Conservation (phyloP, 1,140 invertebrate genomes). For the Drosophila triauraria region DNA sequence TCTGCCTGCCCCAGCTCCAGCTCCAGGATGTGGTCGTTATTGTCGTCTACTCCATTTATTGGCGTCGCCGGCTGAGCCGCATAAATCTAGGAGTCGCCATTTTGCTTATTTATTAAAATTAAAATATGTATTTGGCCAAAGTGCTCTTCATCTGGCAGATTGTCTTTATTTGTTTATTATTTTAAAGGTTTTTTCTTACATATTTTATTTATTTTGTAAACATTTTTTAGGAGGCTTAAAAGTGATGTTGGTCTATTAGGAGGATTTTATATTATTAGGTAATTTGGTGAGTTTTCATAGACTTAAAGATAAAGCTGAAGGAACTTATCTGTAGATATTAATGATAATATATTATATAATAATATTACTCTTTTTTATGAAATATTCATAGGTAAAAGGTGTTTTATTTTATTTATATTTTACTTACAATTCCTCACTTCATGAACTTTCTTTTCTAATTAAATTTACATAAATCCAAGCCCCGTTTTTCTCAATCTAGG, state of each 20-base stretch:
- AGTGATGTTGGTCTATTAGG: not conserved
- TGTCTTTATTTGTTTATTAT: conserved; percentile 35
- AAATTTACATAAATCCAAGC: not conserved
- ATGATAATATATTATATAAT: too few species aligned
- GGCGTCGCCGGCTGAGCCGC: conserved; percentile 50
- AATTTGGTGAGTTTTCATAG: too few species aligned
- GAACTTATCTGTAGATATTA: not conserved
- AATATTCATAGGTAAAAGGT: too few species aligned
- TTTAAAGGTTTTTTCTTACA: not conserved
- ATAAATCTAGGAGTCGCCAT: conserved; percentile 74
- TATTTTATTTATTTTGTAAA: not conserved
- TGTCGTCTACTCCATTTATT: conserved; percentile 70
- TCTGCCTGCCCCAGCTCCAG: not conserved
- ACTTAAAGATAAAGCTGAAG: not conserved
- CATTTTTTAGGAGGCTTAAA: conserved; percentile 1
- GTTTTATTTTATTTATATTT: too few species aligned
- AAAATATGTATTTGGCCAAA: conserved; percentile 62
- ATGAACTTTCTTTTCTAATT: not conserved
- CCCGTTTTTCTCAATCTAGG: not conserved
- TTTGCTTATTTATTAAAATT: conserved; percentile 82
- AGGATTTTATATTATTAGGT: not conserved
- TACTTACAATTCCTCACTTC: not conserved
- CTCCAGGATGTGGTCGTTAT: conserved; percentile 37
- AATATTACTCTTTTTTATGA: too few species aligned
- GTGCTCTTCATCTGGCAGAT: conserved; percentile 1